phyloP scores from a whole-genome alignment of 2,113 vertebrate genomes.

The Oreotrochilus melanogaster region DNA sequence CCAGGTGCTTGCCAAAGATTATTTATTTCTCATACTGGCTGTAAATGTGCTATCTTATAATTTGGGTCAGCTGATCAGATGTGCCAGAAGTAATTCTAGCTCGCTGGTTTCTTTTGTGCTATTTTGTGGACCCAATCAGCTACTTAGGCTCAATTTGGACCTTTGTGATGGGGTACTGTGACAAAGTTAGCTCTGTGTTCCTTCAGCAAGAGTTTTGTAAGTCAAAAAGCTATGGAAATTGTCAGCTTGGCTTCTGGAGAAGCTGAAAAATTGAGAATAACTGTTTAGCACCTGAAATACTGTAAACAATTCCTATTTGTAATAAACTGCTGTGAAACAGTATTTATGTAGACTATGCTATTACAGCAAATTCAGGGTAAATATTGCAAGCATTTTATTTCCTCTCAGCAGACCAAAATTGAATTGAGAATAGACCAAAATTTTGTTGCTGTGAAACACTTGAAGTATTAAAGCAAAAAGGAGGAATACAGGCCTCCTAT shows the following conservation, averaged over 20 bases:
- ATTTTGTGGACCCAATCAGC: not conserved
- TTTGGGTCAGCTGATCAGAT: not conserved
- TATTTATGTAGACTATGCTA: not conserved
- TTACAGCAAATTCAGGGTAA: slow-evolving; percentile 8
- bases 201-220: not conserved
- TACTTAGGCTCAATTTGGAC: not conserved
- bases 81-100: not conserved
- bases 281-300: not conserved
- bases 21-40: not conserved
- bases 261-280: not conserved
- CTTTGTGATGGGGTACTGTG: not conserved
- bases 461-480: not conserved
- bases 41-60: not conserved
- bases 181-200: not conserved
- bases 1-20: not conserved
- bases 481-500: not conserved
- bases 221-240: not conserved
- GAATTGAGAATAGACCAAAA: not conserved
- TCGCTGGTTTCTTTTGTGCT: not conserved
- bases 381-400: slow-evolving; percentile 10
- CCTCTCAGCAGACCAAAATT: not conserved
- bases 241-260: not conserved
- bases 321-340: not conserved
- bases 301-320: not conserved
- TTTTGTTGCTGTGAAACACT: not conserved